Base-by-base conservation (phyloP, 2,113 vertebrate species). In the Ictalurus furcatus region DNA sequence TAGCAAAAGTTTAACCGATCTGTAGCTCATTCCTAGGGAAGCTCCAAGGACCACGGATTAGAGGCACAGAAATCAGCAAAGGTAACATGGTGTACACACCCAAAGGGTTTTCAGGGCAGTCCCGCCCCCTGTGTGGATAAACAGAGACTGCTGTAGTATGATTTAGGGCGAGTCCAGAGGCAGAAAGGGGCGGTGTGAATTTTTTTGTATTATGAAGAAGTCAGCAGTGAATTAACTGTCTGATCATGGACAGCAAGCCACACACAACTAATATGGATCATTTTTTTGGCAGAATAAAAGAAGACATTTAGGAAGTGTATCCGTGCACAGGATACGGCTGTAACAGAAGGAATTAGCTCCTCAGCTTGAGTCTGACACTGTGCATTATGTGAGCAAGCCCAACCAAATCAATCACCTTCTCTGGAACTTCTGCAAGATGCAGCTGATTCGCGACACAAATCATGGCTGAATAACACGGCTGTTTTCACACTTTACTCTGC, bases 401-500 rank as follows among this genome's bases (percentile, higher is more conserved):
- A 88, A 37, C 88, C 81, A n/a, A 89, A 79, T 89, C 67, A 30
- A 85, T 85, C 88, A 85, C 56, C 85, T 85, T 80, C 83, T 40
- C 56, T 11, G 11, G 48, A 34, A 82, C 13, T 83, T 83, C 19
- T 13, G 13, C 81, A 8, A 65, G 78, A 54, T 63, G 73, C 73
- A 59, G 61, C 85, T 63, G 86, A 71, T 28, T 58, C 8, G 3
- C 74, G 7, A 44, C 74, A 65, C 86, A 56, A 79, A 37, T 14
- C 21, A 21, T 59, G 30, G 12, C 13, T 44, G 30, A 84, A 23
- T n/a, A 84, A 84, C 54, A 21, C 67, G 5, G 28, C 30, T 40
- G 25, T 74, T 84, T 88, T n/a, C 79, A 61, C 52, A 48, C 21
- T 28, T 80, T 34, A 48, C 37, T n/a, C 52, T 44, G 30, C 3